Percentiles rank a stretch among this genome's conserved stretches.
phyloP scores from a whole-genome alignment of 2,113 vertebrate genomes.

The Saimiri boliviensis region DNA sequence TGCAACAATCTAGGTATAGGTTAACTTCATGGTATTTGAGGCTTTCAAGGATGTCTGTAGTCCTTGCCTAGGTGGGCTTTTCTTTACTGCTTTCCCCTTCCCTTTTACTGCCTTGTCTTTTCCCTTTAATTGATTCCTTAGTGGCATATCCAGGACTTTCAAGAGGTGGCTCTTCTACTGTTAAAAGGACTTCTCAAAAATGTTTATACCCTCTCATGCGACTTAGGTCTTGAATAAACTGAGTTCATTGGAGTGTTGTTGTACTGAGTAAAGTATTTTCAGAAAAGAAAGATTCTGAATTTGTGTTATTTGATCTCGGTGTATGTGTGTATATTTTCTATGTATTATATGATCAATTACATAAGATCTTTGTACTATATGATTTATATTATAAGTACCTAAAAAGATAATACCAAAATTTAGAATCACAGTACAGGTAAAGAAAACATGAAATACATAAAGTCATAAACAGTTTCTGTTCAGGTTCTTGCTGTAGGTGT shows the following conservation, averaged over 20 bases:
- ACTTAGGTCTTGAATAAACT: constrained; percentile 13
- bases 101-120: background rate
- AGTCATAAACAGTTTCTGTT: background rate
- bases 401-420: constrained; percentile 25
- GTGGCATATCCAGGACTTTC: constrained; percentile 8
- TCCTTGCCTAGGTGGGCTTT: background rate
- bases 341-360: background rate
- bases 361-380: background rate
- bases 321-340: background rate
- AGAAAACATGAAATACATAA: constrained; percentile 48
- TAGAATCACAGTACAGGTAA: constrained; percentile 11
- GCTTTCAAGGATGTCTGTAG: background rate
- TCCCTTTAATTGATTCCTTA: background rate
- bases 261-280: constrained; percentile 30
- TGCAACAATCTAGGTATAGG: background rate
- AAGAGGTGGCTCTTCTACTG: background rate
- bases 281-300: constrained; percentile 43
- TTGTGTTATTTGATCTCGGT: background rate
- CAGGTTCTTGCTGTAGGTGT: background rate
- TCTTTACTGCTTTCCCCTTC: background rate
- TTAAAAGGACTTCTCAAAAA: constrained; percentile 1
- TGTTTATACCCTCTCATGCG: background rate
- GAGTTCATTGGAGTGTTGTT: background rate
- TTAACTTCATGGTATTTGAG: background rate
- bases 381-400: background rate